Evolutionary conservation across 2,888 invertebrate species (phyloP).

Genomic region (Melanchra persicariae): DNA sequence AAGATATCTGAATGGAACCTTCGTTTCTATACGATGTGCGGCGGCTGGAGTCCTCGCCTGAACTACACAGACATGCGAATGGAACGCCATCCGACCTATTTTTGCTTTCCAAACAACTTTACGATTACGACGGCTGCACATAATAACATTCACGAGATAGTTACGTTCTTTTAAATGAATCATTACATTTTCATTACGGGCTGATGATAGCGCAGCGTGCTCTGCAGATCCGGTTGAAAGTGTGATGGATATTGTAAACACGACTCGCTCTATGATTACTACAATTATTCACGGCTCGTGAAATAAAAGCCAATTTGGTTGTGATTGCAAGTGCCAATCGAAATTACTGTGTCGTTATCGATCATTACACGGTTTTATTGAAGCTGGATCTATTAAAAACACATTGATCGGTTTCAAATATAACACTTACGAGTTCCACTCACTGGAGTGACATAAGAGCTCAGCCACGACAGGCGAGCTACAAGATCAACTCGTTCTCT

Average conservation of each 20-base stretch:
- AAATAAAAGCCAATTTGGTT: conserved; percentile 42
- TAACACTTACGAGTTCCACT: not conserved
- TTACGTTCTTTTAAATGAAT: conserved; percentile 33
- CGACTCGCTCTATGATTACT: conserved; percentile 38
- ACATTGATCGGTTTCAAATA: not conserved
- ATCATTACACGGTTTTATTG: conserved; percentile 24
- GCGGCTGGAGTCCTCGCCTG: conserved; percentile 13
- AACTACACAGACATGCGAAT: conserved; percentile 35
- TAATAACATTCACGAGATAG: conserved; percentile 35
- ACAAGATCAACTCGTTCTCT: not conserved
- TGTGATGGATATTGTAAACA: conserved; percentile 46
- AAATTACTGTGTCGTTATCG: conserved; percentile 19
- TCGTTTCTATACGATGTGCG: not conserved
- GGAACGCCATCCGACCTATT: conserved; percentile 45
- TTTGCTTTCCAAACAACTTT: conserved; percentile 35
- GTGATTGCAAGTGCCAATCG: conserved; percentile 35
- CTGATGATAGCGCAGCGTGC: conserved; percentile 30
- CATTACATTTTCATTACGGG: conserved; percentile 42
- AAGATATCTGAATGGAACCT: conserved; percentile 17
- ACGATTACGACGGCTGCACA: conserved; percentile 13
- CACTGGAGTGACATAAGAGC: not conserved
- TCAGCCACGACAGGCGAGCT: not conserved
- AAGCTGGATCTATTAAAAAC: conserved; percentile 15
- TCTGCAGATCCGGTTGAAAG: conserved; percentile 56
- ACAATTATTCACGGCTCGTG: conserved; percentile 47